Evolutionary conservation across 2,113 vertebrate genomes (phyloP).

Genomic region (Clupea harengus): DNA sequence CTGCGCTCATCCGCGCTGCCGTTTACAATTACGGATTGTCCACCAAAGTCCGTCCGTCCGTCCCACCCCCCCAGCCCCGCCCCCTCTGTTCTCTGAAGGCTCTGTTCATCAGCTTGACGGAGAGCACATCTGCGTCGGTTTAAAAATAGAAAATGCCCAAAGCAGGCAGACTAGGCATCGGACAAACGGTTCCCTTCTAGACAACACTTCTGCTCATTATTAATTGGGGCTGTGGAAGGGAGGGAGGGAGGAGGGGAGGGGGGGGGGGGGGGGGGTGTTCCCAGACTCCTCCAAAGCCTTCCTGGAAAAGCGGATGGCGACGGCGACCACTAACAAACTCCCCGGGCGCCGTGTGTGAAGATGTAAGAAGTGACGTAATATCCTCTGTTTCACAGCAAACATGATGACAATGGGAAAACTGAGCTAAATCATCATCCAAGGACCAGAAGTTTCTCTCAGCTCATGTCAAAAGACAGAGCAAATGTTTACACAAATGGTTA

Average conservation of each 20-base stretch:
- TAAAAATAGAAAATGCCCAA: conserved; percentile 12
- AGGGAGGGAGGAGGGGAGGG: not conserved
- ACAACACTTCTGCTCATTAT: conserved; percentile 22
- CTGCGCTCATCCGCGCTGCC: not conserved
- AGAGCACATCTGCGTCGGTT: not conserved
- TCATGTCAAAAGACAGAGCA: not conserved
- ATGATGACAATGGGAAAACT: not conserved
- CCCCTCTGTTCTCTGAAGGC: not conserved
- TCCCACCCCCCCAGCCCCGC: not conserved
- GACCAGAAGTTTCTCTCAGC: not conserved
- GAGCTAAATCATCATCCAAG: too few relatives aligned
- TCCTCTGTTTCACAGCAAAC: not conserved
- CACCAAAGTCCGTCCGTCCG: not conserved
- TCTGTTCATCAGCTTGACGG: not conserved
- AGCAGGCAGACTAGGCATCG: not conserved
- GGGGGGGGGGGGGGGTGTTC: not conserved
- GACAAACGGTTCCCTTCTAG: not conserved
- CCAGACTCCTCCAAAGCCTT: not conserved
- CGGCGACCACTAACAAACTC: not conserved
- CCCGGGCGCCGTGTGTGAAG: not conserved
- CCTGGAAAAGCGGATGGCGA: not conserved
- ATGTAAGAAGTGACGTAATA: not conserved
- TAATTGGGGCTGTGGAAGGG: not conserved
- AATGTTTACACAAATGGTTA: not conserved
- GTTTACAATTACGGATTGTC: not conserved